Base-by-base conservation (phyloP, 2,113 vertebrate genomes). In the Cheilinus undulatus region DNA sequence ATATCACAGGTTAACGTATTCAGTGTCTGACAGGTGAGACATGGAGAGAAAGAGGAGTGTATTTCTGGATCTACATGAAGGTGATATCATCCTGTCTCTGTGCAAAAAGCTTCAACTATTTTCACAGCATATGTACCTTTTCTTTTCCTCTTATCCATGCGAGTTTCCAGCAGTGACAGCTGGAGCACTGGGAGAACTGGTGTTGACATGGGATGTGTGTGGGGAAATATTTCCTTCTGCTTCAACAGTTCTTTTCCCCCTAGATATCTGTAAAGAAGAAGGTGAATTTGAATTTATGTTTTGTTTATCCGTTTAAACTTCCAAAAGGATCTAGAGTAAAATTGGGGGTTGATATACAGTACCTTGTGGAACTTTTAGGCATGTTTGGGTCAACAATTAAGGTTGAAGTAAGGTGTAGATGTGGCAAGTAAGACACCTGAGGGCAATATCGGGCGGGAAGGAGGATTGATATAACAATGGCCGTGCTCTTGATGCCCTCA, bases 11-110 rank as follows among this genome's bases (percentile, higher is more conserved):
- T 36, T 69, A 65, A 82, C 66, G 24, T 71, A 80, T 82, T 65
- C 69, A 76, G 59, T 51, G 57, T 74, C 71, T 70, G 42, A 82
- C 63, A 82, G 60, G 53, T 83, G 65, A 63, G 52, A 77, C 51
- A 61, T n/a, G 56, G 49, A 38, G 58, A 19, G 10, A 38, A 40
- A n/a, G 13, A 40, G 68, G 11, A 30, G 30, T 42, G 12, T 76
- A 73, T 71, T 84, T 82, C 42, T 65, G 49, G 65, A 72, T 68
- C 42, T 20, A 50, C 26, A 68, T 49, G 40, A 40, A 59, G 60
- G 66, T 73, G 73, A 62, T 42, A 66, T 38, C 51, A 48, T n/a
- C 63, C 50, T 32, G 19, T 69, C 26, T 69, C 40, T n/a, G n/a
- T 38, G 14, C 32, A 72, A 62, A 38, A 42, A 24, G 24, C 53